Percentiles rank a stretch among this genome's conserved stretches.
phyloP scores from a whole-genome alignment of 2,113 vertebrate species.

The Acanthisitta chloris region DNA sequence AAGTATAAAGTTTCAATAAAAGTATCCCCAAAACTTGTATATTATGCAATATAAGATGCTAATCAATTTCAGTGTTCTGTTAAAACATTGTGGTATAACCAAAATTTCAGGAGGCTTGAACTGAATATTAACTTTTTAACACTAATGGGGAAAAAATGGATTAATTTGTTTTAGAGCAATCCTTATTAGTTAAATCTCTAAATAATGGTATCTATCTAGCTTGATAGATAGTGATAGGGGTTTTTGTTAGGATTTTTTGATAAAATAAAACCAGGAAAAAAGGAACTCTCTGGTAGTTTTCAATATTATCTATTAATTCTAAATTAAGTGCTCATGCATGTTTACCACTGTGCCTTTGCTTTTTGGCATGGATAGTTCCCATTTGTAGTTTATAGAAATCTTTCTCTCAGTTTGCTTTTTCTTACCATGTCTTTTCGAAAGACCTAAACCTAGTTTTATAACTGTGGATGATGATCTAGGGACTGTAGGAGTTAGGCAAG shows the following conservation, averaged over 20 bases:
- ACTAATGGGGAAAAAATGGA: background rate
- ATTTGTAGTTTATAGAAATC: background rate
- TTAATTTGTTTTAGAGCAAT: background rate
- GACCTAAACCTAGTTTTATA: background rate
- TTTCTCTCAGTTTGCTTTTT: background rate
- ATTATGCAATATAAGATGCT: background rate
- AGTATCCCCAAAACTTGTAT: background rate
- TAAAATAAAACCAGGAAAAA: background rate
- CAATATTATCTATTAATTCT: background rate
- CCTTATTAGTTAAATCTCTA: background rate
- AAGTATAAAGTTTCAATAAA: background rate
- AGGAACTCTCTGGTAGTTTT: background rate
- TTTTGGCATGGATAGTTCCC: background rate
- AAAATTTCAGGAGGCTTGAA: background rate
- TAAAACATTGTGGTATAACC: background rate
- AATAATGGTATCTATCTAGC: background rate
- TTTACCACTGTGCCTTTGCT: background rate
- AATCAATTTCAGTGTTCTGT: background rate
- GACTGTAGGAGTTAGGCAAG: slow-evolving; percentile 54
- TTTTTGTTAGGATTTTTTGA: fast-evolving
- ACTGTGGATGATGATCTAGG: slow-evolving; percentile 20
- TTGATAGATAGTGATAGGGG: background rate
- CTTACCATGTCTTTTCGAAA: background rate
- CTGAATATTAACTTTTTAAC: background rate
- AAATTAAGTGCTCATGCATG: background rate